Percentiles rank a stretch among this genome's conserved stretches.
Evolutionary conservation across 2,888 invertebrate species (phyloP).

Genomic region (Odontomyia ornata): DNA sequence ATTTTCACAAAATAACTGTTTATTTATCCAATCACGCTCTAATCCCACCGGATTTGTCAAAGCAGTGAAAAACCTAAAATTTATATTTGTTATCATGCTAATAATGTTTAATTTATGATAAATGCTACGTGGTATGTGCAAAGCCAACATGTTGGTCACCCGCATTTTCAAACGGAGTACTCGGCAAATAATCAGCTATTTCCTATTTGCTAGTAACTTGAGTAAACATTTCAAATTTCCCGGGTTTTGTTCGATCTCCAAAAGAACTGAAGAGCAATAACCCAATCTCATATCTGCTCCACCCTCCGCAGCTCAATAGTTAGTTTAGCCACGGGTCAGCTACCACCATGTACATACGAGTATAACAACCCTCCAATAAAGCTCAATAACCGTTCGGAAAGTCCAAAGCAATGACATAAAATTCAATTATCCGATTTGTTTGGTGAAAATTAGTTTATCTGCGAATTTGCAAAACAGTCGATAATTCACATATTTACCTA

Average conservation of each 20-base stretch:
- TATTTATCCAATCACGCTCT: no score
- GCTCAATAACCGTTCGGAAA: neutral
- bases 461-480: slow-evolving; percentile 26
- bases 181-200: neutral
- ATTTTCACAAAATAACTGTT: no score
- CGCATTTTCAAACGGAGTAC: neutral
- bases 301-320: neutral
- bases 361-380: neutral
- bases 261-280: no score
- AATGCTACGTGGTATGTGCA: neutral
- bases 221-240: neutral
- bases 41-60: no score
- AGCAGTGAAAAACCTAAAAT: neutral
- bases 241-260: neutral
- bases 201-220: neutral
- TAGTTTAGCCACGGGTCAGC: neutral
- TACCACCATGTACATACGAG: neutral
- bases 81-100: neutral
- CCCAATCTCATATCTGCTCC: neutral
- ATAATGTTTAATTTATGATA: neutral
- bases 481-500: slow-evolving; percentile 30
- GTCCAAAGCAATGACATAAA: slow-evolving; percentile 29
- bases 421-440: slow-evolving; percentile 41
- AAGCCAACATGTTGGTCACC: neutral
- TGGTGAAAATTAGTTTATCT: slow-evolving; percentile 33